Evolutionary conservation across 2,888 invertebrate species (phyloP).

Genomic region (Lithophane ornitopus): DNA sequence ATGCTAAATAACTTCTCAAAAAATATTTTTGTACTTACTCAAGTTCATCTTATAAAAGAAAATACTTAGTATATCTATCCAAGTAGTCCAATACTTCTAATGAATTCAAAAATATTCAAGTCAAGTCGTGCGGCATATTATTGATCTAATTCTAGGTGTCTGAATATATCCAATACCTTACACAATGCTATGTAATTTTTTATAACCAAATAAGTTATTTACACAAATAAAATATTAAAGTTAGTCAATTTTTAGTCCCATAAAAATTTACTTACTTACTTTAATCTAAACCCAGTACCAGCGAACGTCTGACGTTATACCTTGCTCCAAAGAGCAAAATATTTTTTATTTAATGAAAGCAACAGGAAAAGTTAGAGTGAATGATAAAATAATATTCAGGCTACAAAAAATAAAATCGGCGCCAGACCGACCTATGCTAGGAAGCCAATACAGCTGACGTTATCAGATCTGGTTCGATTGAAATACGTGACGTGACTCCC

Average conservation of each 20-base stretch:
- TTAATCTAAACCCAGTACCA: no score
- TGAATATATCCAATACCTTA: background rate
- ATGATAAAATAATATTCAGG: constrained; percentile 49
- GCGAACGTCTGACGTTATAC: constrained; percentile 1
- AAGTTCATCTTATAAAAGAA: constrained; percentile 4
- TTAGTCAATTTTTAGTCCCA: background rate
- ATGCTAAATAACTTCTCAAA: background rate
- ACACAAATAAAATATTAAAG: constrained; percentile 5
- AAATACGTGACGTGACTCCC: constrained; percentile 84
- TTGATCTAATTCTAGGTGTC: background rate
- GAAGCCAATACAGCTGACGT: constrained; percentile 73
- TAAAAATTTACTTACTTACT: no score
- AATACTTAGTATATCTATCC: background rate
- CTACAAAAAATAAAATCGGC: constrained; percentile 51
- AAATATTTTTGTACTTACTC: background rate
- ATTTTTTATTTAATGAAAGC: constrained; percentile 30
- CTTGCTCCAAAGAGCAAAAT: background rate
- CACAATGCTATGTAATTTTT: constrained; percentile 1
- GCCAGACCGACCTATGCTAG: constrained; percentile 62
- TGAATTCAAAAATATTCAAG: background rate
- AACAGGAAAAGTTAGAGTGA: constrained; percentile 33
- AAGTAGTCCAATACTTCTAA: background rate
- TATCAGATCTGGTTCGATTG: constrained; percentile 83
- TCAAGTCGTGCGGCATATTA: background rate
- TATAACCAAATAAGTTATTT: constrained; percentile 13